These are phyloP conservation scores for Actinemys pallida DNA, from an alignment of 2,113 vertebrate genomes.

Conservation along the genomic window DNA sequence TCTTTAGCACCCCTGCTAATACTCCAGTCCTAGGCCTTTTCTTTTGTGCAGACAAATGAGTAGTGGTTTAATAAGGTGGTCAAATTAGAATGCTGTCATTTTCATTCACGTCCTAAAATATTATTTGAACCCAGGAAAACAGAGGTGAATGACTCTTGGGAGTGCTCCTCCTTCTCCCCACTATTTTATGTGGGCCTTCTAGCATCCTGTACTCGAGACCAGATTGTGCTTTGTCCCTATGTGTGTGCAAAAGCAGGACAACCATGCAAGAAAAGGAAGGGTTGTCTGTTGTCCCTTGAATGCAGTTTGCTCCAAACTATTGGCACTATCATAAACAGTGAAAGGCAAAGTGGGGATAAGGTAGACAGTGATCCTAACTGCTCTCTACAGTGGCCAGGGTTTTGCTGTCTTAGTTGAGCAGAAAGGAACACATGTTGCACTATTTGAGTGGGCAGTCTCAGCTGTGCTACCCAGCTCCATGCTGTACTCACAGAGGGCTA, in stretches of 20 bases:
- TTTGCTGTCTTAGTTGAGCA: background rate
- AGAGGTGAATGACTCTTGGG: background rate
- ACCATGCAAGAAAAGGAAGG: background rate
- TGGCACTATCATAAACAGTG: background rate
- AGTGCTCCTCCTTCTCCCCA: background rate
- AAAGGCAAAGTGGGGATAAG: background rate
- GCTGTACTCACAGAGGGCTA: background rate
- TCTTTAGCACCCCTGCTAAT: background rate
- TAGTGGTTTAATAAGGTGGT: background rate
- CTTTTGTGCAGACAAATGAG: background rate
- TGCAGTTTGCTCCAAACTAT: background rate
- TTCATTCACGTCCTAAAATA: background rate
- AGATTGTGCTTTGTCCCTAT: rapidly evolving
- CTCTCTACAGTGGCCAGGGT: rapidly evolving
- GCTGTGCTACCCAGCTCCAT: rapidly evolving
- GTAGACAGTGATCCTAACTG: background rate
- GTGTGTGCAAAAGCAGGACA: rapidly evolving
- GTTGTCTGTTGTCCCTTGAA: background rate
- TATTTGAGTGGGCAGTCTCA: background rate
- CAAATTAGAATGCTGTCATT: background rate
- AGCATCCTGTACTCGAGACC: rapidly evolving
- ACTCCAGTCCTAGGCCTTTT: background rate
- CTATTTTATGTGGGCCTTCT: background rate
- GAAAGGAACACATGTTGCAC: background rate
- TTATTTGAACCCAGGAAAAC: background rate